Conservation (phyloP, 2,797 vertebrate species). For the Cyprinodon diabolis region DNA sequence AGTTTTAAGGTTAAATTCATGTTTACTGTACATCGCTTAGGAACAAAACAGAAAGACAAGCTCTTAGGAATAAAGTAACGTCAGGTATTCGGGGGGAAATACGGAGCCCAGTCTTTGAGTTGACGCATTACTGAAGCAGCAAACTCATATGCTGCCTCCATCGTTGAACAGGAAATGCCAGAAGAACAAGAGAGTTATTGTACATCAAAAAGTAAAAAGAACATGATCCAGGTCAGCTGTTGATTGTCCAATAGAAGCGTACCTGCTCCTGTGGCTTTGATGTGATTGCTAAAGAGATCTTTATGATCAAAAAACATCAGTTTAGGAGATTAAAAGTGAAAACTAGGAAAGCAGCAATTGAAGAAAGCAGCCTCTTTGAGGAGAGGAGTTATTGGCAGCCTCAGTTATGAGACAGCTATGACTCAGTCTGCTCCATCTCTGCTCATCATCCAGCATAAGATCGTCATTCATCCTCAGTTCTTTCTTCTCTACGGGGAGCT, state of each 20-base stretch:
- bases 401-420: slow-evolving; percentile 34
- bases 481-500: slow-evolving; percentile 77
- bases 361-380: slow-evolving; percentile 30
- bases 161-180: slow-evolving; percentile 31
- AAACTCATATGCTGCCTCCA: slow-evolving; percentile 21
- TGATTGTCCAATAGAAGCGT: slow-evolving; percentile 51
- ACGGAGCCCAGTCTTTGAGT: slow-evolving; percentile 29
- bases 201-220: slow-evolving; percentile 29
- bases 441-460: slow-evolving; percentile 32
- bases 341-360: slow-evolving; percentile 24
- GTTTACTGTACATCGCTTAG: slow-evolving; percentile 16
- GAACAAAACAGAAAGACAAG: slow-evolving; percentile 26
- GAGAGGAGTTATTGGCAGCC: slow-evolving; percentile 19
- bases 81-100: slow-evolving; percentile 33
- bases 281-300: slow-evolving; percentile 16
- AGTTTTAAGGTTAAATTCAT: slow-evolving; percentile 55
- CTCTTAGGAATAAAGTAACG: slow-evolving; percentile 14
- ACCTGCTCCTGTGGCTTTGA: slow-evolving; percentile 39
- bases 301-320: slow-evolving; percentile 17
- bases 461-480: slow-evolving; percentile 32
- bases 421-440: slow-evolving; percentile 45
- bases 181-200: slow-evolving; percentile 25
- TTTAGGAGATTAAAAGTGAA: slow-evolving; percentile 32
- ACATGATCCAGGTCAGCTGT: slow-evolving; percentile 22
- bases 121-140: slow-evolving; percentile 30